Evolutionary conservation across 2,113 vertebrate species (phyloP).

Genomic region (Struthidea cinerea): DNA sequence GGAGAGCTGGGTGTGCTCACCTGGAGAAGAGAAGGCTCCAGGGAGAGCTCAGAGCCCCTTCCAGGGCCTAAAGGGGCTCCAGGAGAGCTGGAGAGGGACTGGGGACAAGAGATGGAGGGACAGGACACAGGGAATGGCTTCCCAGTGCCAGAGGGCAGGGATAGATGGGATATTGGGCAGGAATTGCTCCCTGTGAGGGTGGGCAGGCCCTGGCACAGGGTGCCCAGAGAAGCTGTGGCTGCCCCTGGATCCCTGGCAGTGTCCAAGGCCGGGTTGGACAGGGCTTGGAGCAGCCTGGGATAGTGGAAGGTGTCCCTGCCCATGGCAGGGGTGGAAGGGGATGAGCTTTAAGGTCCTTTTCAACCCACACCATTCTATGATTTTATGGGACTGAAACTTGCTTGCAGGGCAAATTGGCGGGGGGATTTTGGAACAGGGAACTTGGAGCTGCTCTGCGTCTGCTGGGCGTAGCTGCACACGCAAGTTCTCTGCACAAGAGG

Average conservation of each 20-base stretch:
- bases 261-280: rapidly evolving
- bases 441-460: neutral
- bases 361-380: neutral
- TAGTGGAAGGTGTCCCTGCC: neutral
- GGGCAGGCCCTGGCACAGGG: neutral
- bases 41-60: neutral
- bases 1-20: rapidly evolving
- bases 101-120: neutral
- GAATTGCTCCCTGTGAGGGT: rapidly evolving
- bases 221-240: neutral
- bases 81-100: neutral
- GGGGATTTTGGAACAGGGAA: neutral
- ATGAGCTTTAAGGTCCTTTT: rapidly evolving
- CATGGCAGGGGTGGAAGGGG: rapidly evolving
- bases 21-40: neutral
- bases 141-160: neutral
- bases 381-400: neutral
- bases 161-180: rapidly evolving
- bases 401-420: neutral
- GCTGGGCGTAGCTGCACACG: neutral
- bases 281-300: neutral
- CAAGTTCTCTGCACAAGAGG: neutral
- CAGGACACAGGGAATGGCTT: neutral
- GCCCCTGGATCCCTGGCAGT: neutral
- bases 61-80: neutral